Evolutionary conservation across 2,888 invertebrate genomes (phyloP).

Genomic region (Calliphora vomitoria): DNA sequence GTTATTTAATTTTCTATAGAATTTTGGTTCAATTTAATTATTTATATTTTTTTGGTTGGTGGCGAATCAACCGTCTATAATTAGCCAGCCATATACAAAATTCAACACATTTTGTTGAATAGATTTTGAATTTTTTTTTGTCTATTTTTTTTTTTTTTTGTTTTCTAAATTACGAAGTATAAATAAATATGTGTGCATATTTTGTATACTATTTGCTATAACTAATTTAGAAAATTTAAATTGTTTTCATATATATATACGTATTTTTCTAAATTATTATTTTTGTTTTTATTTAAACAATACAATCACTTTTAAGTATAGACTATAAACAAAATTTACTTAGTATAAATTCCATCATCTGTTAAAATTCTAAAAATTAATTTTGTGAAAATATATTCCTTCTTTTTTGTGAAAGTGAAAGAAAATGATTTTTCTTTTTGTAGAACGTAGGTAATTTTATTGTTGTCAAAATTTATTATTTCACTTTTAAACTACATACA

Average conservation of each 20-base stretch:
- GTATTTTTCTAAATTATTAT: not conserved
- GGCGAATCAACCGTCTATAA: slow-evolving; percentile 44
- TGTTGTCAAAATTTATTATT: not conserved
- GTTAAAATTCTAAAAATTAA: not conserved
- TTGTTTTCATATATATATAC: not conserved
- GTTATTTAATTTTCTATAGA: slow-evolving; percentile 47
- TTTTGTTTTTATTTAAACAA: not conserved
- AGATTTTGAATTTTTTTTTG: not conserved
- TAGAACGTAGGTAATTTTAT: not conserved
- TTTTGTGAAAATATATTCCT: not conserved
- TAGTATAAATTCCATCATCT: not conserved
- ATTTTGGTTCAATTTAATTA: slow-evolving; percentile 13
- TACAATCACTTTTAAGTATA: not conserved
- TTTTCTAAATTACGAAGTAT: not conserved
- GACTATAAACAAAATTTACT: not conserved
- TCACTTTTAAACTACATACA: slow-evolving; percentile 4
- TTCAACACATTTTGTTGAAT: slow-evolving; percentile 19
- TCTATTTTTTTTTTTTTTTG: slow-evolving; percentile 7
- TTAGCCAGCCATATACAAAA: slow-evolving; percentile 30
- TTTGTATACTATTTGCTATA: not conserved
- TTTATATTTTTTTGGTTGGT: slow-evolving; percentile 3
- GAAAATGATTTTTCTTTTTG: not conserved
- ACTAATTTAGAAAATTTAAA: not conserved
- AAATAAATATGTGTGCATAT: too few relatives aligned
- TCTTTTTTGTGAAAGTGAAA: not conserved